Base-by-base conservation (phyloP, 2,113 vertebrate genomes). In the Xiphorhynchus elegans region DNA sequence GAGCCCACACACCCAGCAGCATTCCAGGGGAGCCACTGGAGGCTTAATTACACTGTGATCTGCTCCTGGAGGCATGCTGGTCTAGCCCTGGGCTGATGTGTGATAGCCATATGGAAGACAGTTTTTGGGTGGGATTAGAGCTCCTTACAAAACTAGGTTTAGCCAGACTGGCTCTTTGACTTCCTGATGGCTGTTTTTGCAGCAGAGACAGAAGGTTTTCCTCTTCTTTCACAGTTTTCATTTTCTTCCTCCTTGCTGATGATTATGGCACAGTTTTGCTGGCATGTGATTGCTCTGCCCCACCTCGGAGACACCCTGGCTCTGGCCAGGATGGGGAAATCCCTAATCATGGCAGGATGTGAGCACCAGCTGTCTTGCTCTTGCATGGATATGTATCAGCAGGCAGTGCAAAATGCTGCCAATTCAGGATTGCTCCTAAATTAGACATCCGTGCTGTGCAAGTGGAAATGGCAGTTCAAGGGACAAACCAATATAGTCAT, bases 161-260 rank as follows among this genome's bases (percentile, higher is more conserved):
- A 64, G n/a, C 31, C 66, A 53, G n/a, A 20, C n/a, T 39, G 64
- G 7, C 10, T 7, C 92, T 95, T 85, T 76, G 17, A 73, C 55
- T 73, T 63, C 53, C n/a, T 77, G 52, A 14, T 77, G 13, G 31
- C 26, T 79, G 28, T 56, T 92, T 93, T 86, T 92, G 39, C 39
- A 52, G 26, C n/a, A 90, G 49, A 73, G 90, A 77, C 35, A 74
- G 33, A 90, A 84, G 37, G 9, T 39, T 17, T 74, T 49, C 66
- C 72, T 24, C 31, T 78, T 68, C 55, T 80, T 73, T 50, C 9
- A 42, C 52, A 77, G 85, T 47, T 74, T 55, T 63, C 13, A 35
- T 79, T 92, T 88, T 35, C 79, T 95, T 95, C 85, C 72, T 93
- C 77, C 58, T 72, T 64, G 47, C 60, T 92, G 58, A 66, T 59